These are phyloP conservation scores for Pomatorhinus ruficollis DNA, from an alignment of 2,113 vertebrate species.

Conservation along the genomic window DNA sequence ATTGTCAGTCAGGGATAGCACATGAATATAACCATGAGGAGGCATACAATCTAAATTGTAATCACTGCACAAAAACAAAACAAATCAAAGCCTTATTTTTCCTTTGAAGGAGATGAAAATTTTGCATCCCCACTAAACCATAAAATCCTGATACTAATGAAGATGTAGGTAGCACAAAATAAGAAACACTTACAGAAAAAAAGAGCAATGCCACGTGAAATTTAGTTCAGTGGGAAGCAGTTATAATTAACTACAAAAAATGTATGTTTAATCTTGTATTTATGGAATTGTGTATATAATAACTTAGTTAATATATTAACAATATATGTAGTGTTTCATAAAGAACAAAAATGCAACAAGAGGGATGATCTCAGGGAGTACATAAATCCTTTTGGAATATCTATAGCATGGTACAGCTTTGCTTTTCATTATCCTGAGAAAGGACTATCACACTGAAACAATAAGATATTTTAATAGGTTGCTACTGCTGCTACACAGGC, in stretches of 20 bases:
- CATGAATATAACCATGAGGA: conserved; percentile 93
- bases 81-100: not conserved
- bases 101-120: not conserved
- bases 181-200: not conserved
- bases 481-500: not conserved
- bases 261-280: not conserved
- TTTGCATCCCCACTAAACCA: not conserved
- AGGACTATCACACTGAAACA: not conserved
- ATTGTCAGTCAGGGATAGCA: conserved; percentile 91
- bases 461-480: not conserved
- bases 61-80: conserved; percentile 75
- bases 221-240: not conserved
- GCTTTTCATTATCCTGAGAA: not conserved
- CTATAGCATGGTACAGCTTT: not conserved
- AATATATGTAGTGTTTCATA: not conserved
- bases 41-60: conserved; percentile 91
- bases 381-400: not conserved
- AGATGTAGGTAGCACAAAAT: not conserved
- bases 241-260: not conserved
- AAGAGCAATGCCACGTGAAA: not conserved
- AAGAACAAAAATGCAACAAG: not conserved
- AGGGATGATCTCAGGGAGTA: not conserved
- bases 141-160: not conserved
- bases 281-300: not conserved
- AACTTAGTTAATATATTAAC: not conserved